Evolutionary conservation across 2,888 invertebrate genomes (phyloP), one percentile per base, ranked within the genome.

Genomic region (Andricus quercusramuli): DNA sequence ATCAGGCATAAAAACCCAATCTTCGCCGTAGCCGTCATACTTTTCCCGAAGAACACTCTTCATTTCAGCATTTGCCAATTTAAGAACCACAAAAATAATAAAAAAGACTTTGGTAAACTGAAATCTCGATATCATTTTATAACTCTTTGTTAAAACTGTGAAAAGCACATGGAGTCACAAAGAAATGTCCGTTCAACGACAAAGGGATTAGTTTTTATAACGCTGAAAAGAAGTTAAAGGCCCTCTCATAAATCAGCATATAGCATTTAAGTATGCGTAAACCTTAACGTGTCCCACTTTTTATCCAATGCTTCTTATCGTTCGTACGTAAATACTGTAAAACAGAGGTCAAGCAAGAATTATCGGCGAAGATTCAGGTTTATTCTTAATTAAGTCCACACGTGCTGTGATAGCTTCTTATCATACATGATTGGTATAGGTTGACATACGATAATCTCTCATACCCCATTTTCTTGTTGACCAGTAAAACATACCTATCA

Each of bases 1-100:
- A 86, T 93, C 93, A 0, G 93, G 93, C 87, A 93, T 92, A 70
- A 92, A 93, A 29, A 93, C 92, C 93, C 93, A 93, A 51, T 93
- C 92, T 78, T 89, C 90, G 11, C 93, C 93, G 51, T 93, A 93
- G 44, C 92, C 91, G 25, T 92, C 92, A 80, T 92, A 92, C 77
- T 87, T 91, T 76, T 89, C 84, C 29, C 84, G 87, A 56, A 92
- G 82, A 41, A 89, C 86, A 79, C 90, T 92, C 0, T 90, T 84
- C 88, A 88, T 88, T 15, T 79, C 80, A 13, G 68, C 22, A 41
- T 32, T 78, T 3, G 56, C 15, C 56, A 74, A 59, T 22, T 56
- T 9, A 74, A 74, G 13, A 17, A 56, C 1, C 47, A 29, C 11
- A 17, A 17, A 70, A 51, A 51, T 15, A 13, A 44, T 20, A 13